Evolutionary conservation across 2,888 invertebrate genomes (phyloP), one percentile per base, ranked within the genome.

Genomic region (Dicranocentrus wangi): DNA sequence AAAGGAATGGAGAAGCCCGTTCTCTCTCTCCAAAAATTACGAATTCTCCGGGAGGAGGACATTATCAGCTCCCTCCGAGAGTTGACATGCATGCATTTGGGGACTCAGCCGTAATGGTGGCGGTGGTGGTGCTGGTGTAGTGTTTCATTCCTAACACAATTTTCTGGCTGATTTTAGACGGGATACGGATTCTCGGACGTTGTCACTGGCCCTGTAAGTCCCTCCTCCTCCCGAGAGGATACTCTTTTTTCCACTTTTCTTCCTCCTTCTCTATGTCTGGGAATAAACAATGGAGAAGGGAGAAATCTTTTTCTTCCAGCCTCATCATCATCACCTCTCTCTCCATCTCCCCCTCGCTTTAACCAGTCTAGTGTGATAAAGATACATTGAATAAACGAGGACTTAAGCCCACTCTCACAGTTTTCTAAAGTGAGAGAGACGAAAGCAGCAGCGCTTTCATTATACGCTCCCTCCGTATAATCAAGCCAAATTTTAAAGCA

Each of bases 301-400:
- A 19, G 0, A 51, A 69, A 39, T 55, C 68, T 53, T 69, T 55
- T 69, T 32, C 32, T 21, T 55, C 23, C 25, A 25, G 7, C 7
- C 47, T 47, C 55, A 55, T 25, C 10, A 15, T 25, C 25, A 1
- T 23, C 55, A 15, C 53, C n/a, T n/a, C n/a, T n/a, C n/a, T n/a
- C n/a, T n/a, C n/a, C n/a, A n/a, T n/a, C n/a, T n/a, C n/a, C 15
- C 47, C 7, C n/a, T 53, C 55, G 10, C 10, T 10, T 55, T n/a
- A 69, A 25, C 21, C 69, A 69, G 23, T 69, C 69, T 69, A 53
- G 32, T 39, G 69, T 69, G 69, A n/a, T 21, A 21, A 32, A 55
- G 69, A 69, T 69, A 55, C 27, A 51, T 55, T 13, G 19, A 55
- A n/a, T 69, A 69, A 69, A 69, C 55, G 69, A 69, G 69, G 39